A percentile compares a stretch with the other conserved stretches of the same genome.
phyloP scores from a whole-genome alignment of 2,888 invertebrate species.

The Caenorhabditis uteleia region DNA sequence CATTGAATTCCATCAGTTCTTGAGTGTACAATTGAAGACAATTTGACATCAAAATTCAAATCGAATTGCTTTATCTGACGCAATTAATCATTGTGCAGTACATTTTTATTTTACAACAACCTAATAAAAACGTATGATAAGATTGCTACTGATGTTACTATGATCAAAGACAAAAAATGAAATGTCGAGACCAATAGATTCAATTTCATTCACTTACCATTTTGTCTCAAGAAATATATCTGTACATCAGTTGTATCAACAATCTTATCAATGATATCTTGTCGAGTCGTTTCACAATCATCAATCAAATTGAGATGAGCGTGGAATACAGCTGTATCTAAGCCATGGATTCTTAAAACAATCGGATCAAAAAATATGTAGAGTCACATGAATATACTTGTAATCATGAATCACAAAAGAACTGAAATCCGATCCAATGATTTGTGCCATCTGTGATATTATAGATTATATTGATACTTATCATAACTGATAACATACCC shows the following conservation, averaged over 20 bases:
- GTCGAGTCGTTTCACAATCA: slow-evolving; percentile 13
- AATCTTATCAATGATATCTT: slow-evolving; percentile 30
- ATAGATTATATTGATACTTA: background rate
- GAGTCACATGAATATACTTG: slow-evolving; percentile 11
- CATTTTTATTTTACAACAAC: too few species aligned
- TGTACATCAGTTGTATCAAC: slow-evolving; percentile 21
- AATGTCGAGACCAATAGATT: too few species aligned
- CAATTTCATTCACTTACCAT: too few species aligned
- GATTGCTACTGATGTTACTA: too few species aligned
- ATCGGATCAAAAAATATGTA: background rate
- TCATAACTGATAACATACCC: slow-evolving; percentile 5
- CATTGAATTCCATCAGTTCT: too few species aligned
- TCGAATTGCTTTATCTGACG: too few species aligned
- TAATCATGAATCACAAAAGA: slow-evolving; percentile 24
- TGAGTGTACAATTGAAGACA: too few species aligned
- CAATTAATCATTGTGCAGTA: too few species aligned
- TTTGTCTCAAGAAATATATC: slow-evolving; percentile 24
- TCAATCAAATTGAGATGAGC: slow-evolving; percentile 11
- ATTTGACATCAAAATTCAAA: too few species aligned
- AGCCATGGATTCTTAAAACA: slow-evolving; percentile 22
- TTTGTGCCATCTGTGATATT: slow-evolving; percentile 12
- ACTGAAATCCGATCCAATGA: slow-evolving; percentile 19
- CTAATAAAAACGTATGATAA: too few species aligned
- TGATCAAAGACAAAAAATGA: too few species aligned
- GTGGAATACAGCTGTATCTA: slow-evolving; percentile 25